Conservation (phyloP, 2,797 vertebrate genomes). For the Lophotriccus pileatus region DNA sequence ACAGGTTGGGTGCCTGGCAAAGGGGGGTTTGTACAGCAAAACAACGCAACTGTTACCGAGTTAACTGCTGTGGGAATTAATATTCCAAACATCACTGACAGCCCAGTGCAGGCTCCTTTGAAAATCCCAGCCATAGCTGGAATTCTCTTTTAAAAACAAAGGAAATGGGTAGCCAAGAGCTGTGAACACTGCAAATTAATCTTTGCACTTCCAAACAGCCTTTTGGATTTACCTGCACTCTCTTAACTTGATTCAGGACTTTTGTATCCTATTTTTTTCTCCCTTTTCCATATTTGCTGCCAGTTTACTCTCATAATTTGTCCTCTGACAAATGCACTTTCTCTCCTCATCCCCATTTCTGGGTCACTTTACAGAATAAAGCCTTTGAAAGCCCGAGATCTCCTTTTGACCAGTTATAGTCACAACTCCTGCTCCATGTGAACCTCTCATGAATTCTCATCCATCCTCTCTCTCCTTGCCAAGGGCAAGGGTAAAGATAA, state of each 20-base stretch:
- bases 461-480: not conserved
- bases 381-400: not conserved
- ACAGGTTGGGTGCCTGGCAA: not conserved
- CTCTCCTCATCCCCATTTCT: not conserved
- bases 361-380: constrained; percentile 29
- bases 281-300: not conserved
- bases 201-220: not conserved
- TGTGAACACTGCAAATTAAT: not conserved
- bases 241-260: not conserved
- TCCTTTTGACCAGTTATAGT: constrained; percentile 35
- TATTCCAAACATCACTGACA: constrained; percentile 23
- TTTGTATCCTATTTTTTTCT: not conserved
- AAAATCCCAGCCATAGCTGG: not conserved
- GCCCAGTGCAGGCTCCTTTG: not conserved
- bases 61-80: constrained; percentile 7
- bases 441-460: not conserved
- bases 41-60: not conserved
- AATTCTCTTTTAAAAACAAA: constrained; percentile 18
- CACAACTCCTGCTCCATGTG: not conserved
- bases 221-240: not conserved
- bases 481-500: constrained; percentile 8
- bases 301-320: not conserved
- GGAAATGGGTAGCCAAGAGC: not conserved
- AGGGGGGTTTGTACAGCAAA: not conserved
- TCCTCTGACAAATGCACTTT: not conserved